Evolutionary conservation across 1,140 invertebrate genomes (phyloP).

Genomic region (Telenomus remus): DNA sequence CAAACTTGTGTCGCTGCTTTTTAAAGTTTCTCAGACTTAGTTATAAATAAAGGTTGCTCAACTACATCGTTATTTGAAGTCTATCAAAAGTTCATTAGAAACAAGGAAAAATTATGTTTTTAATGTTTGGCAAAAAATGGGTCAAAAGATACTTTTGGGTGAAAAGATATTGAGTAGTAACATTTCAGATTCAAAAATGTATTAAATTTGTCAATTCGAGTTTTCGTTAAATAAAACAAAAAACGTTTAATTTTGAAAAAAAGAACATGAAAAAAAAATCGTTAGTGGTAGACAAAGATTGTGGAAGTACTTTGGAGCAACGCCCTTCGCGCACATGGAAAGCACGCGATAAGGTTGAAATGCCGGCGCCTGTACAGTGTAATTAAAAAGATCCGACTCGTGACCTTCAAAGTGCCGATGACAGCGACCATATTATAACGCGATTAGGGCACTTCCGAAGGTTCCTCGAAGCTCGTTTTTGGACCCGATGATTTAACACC

Average conservation of each 20-base stretch:
- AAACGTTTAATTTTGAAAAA: not conserved
- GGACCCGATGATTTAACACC: conserved; percentile 34
- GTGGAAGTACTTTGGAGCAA: conserved; percentile 17
- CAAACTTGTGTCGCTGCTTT: too few relatives aligned
- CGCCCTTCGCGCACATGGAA: conserved; percentile 40
- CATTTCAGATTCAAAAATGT: too few relatives aligned
- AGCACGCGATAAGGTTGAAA: conserved; percentile 47
- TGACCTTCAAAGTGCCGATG: conserved; percentile 50
- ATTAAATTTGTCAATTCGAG: too few relatives aligned
- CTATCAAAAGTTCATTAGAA: too few relatives aligned
- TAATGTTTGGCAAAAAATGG: too few relatives aligned
- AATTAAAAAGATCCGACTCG: conserved; percentile 50
- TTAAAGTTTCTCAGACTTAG: too few relatives aligned
- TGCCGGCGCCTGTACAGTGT: conserved; percentile 36
- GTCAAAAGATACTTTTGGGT: too few relatives aligned
- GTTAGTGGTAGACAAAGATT: not conserved
- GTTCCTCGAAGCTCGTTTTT: conserved; percentile 41
- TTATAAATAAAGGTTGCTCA: too few relatives aligned
- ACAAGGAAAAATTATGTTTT: too few relatives aligned
- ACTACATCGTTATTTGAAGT: too few relatives aligned
- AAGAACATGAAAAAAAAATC: not conserved
- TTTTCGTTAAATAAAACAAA: too few relatives aligned
- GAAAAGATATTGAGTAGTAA: too few relatives aligned
- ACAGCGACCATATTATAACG: conserved; percentile 37
- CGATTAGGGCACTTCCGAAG: conserved; percentile 48